Evolutionary conservation across 2,113 vertebrate genomes (phyloP).

Genomic region (Saccopteryx leptura): DNA sequence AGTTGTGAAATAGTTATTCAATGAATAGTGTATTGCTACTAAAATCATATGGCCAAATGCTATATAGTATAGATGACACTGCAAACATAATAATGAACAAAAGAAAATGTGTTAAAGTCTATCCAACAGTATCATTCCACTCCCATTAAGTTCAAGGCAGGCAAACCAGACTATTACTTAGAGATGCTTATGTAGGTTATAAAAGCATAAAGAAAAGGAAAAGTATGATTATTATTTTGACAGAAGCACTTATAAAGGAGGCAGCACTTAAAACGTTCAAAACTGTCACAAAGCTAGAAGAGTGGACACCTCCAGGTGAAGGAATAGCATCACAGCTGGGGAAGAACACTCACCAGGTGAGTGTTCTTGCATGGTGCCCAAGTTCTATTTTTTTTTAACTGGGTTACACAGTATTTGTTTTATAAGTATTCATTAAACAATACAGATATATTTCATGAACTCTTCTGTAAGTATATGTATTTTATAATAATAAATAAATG

Average conservation of each 20-base stretch:
- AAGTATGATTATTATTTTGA: background rate
- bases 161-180: background rate
- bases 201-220: background rate
- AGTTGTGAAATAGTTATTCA: background rate
- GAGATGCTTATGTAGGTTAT: background rate
- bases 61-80: background rate
- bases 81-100: background rate
- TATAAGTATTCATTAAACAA: background rate
- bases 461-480: background rate
- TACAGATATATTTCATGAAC: background rate
- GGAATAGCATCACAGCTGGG: background rate
- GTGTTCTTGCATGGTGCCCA: background rate
- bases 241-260: no score
- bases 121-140: background rate
- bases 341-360: background rate
- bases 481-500: background rate
- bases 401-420: background rate
- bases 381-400: conserved; percentile 2
- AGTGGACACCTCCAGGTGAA: background rate
- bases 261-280: background rate
- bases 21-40: background rate
- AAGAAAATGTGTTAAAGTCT: background rate
- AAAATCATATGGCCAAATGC: background rate
- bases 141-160: background rate
- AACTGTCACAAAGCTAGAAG: background rate